Evolutionary conservation across 2,113 vertebrate species (phyloP).

Genomic region (Colinus virginianus): DNA sequence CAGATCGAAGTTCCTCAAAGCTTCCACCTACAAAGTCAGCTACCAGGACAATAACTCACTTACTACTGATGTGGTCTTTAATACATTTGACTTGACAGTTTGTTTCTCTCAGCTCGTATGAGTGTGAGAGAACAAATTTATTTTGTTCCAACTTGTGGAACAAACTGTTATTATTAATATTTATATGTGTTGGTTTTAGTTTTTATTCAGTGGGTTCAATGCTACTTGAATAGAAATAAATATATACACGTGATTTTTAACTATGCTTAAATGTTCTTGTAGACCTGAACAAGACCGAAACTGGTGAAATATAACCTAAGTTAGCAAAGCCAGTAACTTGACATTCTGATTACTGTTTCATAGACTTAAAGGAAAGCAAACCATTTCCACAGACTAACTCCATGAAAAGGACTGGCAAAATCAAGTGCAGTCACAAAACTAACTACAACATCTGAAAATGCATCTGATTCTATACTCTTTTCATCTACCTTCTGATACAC

Average conservation of each 20-base stretch:
- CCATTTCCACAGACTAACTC: neutral
- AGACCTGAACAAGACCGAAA: neutral
- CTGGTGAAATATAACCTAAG: neutral
- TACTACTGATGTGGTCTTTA: neutral
- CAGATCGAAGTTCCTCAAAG: neutral
- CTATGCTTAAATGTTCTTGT: neutral
- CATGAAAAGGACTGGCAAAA: neutral
- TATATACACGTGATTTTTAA: neutral
- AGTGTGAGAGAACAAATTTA: accelerated
- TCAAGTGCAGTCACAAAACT: neutral
- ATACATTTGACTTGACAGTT: neutral
- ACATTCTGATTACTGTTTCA: neutral
- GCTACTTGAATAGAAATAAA: neutral
- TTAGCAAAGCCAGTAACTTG: neutral
- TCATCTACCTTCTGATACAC: neutral
- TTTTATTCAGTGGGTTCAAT: neutral
- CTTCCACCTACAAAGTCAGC: neutral
- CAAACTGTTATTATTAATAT: neutral
- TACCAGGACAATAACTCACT: neutral
- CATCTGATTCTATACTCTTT: neutral
- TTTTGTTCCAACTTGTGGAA: neutral
- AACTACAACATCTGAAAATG: neutral
- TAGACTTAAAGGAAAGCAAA: neutral
- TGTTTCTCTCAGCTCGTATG: neutral
- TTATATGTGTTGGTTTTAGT: neutral